A percentile compares a stretch with the other conserved stretches of the same genome.
Conservation (phyloP, 2,888 invertebrate species). For the Caenorhabditis wallacei region DNA sequence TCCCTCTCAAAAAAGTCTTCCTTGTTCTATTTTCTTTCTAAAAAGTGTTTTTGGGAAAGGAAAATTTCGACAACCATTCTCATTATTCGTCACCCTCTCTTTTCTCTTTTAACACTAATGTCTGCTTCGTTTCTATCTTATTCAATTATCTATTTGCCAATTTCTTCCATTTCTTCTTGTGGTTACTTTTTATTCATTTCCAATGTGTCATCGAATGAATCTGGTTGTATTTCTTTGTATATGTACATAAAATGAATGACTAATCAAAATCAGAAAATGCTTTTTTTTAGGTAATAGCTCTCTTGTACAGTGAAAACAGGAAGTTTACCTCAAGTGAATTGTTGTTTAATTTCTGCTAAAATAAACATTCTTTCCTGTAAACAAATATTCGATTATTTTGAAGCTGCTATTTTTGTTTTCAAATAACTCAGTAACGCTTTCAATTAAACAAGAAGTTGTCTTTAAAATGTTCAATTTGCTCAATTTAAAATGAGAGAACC, state of each 20-base stretch:
- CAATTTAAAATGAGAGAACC: no score
- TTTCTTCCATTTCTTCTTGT: constrained; percentile 4
- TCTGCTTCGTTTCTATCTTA: constrained; percentile 44
- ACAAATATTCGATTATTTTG: no score
- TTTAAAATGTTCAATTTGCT: no score
- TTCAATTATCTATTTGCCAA: constrained; percentile 56
- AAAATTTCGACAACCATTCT: constrained; percentile 15
- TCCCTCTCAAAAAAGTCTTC: constrained; percentile 12
- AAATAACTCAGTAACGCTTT: no score
- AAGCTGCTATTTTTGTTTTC: no score
- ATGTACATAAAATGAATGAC: constrained; percentile 1
- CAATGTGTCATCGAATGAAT: constrained; percentile 4
- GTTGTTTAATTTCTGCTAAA: no score
- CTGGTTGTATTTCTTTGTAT: background rate
- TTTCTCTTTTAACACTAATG: constrained; percentile 34
- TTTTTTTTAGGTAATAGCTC: no score
- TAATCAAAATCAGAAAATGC: no score
- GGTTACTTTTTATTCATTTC: constrained; percentile 12
- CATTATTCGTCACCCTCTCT: constrained; percentile 37
- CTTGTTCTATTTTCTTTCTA: constrained; percentile 31
- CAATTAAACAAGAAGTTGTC: no score
- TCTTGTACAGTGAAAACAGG: no score
- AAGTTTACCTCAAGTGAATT: no score
- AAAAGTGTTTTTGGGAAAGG: constrained; percentile 24
- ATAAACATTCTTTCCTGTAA: no score